phyloP scores from a whole-genome alignment of 2,888 invertebrate genomes.

The Crossocerus cetratus region DNA sequence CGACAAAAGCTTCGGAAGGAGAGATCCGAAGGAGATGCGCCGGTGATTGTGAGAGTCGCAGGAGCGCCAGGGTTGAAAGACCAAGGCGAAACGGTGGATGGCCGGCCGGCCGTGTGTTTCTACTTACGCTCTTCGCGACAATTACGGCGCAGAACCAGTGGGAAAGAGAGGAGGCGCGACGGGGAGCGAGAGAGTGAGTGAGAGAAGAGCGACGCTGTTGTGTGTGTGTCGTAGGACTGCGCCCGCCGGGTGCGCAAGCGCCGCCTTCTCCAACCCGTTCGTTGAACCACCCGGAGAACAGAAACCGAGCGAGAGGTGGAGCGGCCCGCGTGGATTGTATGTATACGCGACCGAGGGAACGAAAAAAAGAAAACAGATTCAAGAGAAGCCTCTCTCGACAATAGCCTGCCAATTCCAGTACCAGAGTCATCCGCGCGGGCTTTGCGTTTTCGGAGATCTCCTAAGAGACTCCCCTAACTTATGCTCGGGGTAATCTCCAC shows the following conservation, averaged over 20 bases:
- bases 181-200: neutral
- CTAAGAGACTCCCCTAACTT: neutral
- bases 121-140: constrained; percentile 51
- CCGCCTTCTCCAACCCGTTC: constrained; percentile 68
- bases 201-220: neutral
- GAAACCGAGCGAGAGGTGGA: constrained; percentile 9
- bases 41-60: neutral
- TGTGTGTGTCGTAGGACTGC: neutral
- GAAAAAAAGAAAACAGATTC: constrained; percentile 43
- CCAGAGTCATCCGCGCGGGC: neutral
- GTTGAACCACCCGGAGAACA: constrained; percentile 69
- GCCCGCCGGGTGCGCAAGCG: constrained; percentile 65
- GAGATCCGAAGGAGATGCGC: neutral
- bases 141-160: constrained; percentile 42
- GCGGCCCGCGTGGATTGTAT: constrained; percentile 15
- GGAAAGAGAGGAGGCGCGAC: neutral
- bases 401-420: neutral
- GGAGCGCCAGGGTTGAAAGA: constrained; percentile 1
- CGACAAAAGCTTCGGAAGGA: neutral
- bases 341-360: constrained; percentile 32
- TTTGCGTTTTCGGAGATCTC: neutral
- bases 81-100: neutral
- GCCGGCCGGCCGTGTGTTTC: constrained; percentile 46
- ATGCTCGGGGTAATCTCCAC: neutral
- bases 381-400: neutral